Conservation (phyloP, 2,888 invertebrate genomes). For the Lampropteryx suffumata region DNA sequence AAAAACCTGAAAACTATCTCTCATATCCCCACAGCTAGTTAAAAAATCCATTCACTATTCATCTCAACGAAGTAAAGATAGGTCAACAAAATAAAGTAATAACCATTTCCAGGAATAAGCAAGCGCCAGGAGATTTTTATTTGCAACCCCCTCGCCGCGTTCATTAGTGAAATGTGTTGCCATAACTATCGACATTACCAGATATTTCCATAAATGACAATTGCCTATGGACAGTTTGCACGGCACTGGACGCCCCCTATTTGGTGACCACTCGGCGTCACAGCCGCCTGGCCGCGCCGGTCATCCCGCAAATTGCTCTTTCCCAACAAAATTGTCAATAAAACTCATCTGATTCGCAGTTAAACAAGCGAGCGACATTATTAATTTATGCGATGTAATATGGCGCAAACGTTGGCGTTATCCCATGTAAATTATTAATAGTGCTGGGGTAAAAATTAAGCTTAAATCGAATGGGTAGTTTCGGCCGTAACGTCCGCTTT, state of each 20-base stretch:
- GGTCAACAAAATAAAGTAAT: constrained; percentile 2
- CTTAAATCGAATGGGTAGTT: constrained; percentile 82
- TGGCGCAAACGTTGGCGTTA: constrained; percentile 79
- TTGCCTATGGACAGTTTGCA: constrained; percentile 47
- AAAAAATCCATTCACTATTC: too few species aligned
- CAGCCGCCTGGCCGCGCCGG: constrained; percentile 62
- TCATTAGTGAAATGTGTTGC: constrained; percentile 41
- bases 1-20: too few species aligned
- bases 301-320: constrained; percentile 82
- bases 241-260: constrained; percentile 59
- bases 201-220: constrained; percentile 61
- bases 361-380: constrained; percentile 82
- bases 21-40: too few species aligned
- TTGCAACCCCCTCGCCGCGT: constrained; percentile 29
- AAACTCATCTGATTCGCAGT: constrained; percentile 83
- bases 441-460: constrained; percentile 82
- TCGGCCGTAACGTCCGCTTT: constrained; percentile 74
- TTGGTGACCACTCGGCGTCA: constrained; percentile 78
- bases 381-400: constrained; percentile 83
- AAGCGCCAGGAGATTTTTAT: constrained; percentile 27
- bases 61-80: too few species aligned
- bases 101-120: constrained; percentile 16
- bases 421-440: constrained; percentile 82
- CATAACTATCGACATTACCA: constrained; percentile 55
- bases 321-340: constrained; percentile 83